phyloP scores from a whole-genome alignment of 2,113 vertebrate species.

The Kryptolebias marmoratus region DNA sequence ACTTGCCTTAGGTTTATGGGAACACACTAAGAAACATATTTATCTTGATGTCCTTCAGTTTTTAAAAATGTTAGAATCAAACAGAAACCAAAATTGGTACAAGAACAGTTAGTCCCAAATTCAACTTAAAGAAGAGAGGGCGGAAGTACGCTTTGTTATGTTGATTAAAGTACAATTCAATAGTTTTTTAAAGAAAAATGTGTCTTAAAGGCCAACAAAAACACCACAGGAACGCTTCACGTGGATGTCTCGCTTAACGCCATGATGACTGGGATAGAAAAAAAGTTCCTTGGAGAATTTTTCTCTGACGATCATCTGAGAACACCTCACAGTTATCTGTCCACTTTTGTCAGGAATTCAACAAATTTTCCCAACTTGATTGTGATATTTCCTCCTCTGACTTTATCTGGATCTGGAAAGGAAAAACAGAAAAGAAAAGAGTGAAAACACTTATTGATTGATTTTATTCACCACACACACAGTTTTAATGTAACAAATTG shows the following conservation, averaged over 20 bases:
- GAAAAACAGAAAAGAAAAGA: slow-evolving; percentile 26
- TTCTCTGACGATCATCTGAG: slow-evolving; percentile 41
- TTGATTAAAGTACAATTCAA: slow-evolving; percentile 37
- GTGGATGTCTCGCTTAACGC: slow-evolving; percentile 42
- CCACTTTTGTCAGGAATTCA: slow-evolving; percentile 21
- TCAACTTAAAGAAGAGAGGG: slow-evolving; percentile 38
- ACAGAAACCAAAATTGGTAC: slow-evolving; percentile 41
- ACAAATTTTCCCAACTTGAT: background rate
- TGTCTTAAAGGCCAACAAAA: slow-evolving; percentile 27
- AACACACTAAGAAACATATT: slow-evolving; percentile 28
- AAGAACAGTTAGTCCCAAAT: slow-evolving; percentile 34
- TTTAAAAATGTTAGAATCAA: slow-evolving; percentile 40
- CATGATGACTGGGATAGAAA: slow-evolving; percentile 30
- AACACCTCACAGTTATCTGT: slow-evolving; percentile 32
- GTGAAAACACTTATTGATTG: background rate
- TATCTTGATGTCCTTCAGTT: slow-evolving; percentile 16
- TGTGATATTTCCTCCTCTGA: slow-evolving; percentile 35
- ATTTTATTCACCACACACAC: background rate
- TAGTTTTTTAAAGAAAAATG: slow-evolving; percentile 12
- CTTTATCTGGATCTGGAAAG: slow-evolving; percentile 51
- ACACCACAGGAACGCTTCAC: slow-evolving; percentile 37
- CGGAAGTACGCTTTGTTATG: slow-evolving; percentile 22
- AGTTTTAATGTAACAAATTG: background rate
- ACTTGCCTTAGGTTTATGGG: slow-evolving; percentile 13
- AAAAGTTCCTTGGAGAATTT: slow-evolving; percentile 44